These are phyloP conservation scores for Meteorus cinctellus DNA, from an alignment of 2,888 invertebrate species.

Conservation along the genomic window DNA sequence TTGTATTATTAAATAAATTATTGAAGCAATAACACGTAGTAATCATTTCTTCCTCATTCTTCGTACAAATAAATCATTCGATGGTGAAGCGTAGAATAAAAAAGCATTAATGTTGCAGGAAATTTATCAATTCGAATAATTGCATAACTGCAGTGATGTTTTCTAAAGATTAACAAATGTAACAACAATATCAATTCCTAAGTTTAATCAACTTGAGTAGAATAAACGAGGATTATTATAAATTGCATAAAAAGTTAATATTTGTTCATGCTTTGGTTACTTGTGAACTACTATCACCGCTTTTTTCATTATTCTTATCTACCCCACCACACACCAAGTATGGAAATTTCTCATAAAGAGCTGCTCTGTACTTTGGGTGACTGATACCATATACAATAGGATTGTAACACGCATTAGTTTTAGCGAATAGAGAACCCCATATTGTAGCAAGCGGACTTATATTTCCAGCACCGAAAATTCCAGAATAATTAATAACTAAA, in stretches of 20 bases:
- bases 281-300: constrained; percentile 71
- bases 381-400: constrained; percentile 79
- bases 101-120: not conserved
- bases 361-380: constrained; percentile 86
- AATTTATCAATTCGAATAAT: constrained; percentile 2
- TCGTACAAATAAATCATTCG: too few species aligned
- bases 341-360: constrained; percentile 85
- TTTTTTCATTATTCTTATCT: constrained; percentile 79
- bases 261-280: constrained; percentile 45
- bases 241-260: constrained; percentile 2
- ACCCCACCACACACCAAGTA: constrained; percentile 80
- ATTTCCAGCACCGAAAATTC: constrained; percentile 83
- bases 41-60: constrained; percentile 1
- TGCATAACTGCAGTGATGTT: too few species aligned
- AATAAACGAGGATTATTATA: not conserved
- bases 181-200: too few species aligned
- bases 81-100: not conserved
- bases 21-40: constrained; percentile 59
- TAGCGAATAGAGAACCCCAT: constrained; percentile 91
- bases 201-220: not conserved
- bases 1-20: constrained; percentile 70
- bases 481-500: constrained; percentile 85
- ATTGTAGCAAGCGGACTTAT: constrained; percentile 88
- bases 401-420: constrained; percentile 75
- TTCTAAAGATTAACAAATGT: too few species aligned